Percentiles rank a stretch among this genome's conserved stretches.
These are phyloP conservation scores for Oryzias dopingdopingensis DNA, from an alignment of 2,797 vertebrate species.

Conservation along the genomic window DNA sequence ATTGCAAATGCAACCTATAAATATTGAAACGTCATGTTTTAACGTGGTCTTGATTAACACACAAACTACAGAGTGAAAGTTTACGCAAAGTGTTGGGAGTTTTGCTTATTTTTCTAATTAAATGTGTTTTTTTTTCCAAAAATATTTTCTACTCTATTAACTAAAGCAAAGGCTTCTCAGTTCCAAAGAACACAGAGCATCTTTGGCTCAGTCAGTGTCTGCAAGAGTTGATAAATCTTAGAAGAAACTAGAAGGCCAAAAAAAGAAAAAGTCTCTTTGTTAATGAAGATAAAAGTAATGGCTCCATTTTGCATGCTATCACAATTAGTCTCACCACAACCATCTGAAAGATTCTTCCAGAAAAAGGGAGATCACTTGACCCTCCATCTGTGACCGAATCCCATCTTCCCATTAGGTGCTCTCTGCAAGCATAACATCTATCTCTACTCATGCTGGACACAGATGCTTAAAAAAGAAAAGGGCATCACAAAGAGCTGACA, in stretches of 20 bases:
- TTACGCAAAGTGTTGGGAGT: background rate
- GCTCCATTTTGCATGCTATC: slow-evolving; percentile 74
- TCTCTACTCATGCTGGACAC: slow-evolving; percentile 56
- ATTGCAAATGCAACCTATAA: too few relatives aligned
- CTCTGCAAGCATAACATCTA: slow-evolving; percentile 59
- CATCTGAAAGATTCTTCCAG: slow-evolving; percentile 67
- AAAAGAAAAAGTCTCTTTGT: slow-evolving; percentile 77
- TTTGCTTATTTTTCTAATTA: background rate
- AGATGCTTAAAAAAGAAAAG: slow-evolving; percentile 62
- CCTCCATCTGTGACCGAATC: slow-evolving; percentile 63
- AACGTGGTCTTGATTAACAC: background rate
- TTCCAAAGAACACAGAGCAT: slow-evolving; percentile 48
- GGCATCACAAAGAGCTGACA: slow-evolving; percentile 65
- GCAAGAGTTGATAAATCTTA: slow-evolving; percentile 42
- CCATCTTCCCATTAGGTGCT: slow-evolving; percentile 63
- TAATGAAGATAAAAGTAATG: slow-evolving; percentile 76
- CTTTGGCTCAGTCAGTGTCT: slow-evolving; percentile 54
- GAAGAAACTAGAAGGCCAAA: slow-evolving; percentile 31
- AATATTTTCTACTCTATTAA: slow-evolving; percentile 23
- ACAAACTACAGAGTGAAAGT: background rate
- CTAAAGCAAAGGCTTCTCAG: slow-evolving; percentile 24
- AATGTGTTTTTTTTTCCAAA: slow-evolving; percentile 9
- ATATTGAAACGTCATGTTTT: background rate
- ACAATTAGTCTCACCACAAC: slow-evolving; percentile 76
- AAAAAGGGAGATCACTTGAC: slow-evolving; percentile 74